Percentiles rank a stretch among this genome's conserved stretches.
phyloP scores from a whole-genome alignment of 2,888 invertebrate species.

The Drosophila acutilabella region DNA sequence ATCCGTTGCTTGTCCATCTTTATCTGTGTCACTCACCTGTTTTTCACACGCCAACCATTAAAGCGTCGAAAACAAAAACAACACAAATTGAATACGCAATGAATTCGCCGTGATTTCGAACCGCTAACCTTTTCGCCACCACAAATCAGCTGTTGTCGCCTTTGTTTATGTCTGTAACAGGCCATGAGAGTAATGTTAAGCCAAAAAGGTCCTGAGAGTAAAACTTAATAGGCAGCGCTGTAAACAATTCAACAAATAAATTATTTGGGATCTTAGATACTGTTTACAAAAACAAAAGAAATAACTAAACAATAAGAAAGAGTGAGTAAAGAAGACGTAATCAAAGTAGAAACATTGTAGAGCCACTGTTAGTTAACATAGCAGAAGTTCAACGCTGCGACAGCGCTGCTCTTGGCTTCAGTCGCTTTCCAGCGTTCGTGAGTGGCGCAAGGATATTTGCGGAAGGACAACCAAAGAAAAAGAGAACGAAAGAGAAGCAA shows the following conservation, averaged over 20 bases:
- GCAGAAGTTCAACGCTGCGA: neutral
- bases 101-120: constrained; percentile 56
- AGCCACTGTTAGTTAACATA: constrained; percentile 41
- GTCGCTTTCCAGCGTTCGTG: constrained; percentile 63
- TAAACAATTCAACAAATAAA: neutral
- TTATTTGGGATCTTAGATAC: neutral
- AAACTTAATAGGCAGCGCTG: constrained; percentile 2
- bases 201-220: constrained; percentile 13
- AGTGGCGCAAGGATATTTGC: constrained; percentile 54
- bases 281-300: neutral
- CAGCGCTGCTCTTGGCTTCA: constrained; percentile 32
- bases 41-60: constrained; percentile 51
- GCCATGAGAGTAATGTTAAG: constrained; percentile 20
- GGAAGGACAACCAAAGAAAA: constrained; percentile 5
- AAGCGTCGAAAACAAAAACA: constrained; percentile 44
- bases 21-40: constrained; percentile 75
- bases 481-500: neutral
- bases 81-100: constrained; percentile 28
- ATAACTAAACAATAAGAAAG: neutral
- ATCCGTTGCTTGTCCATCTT: constrained; percentile 56
- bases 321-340: neutral
- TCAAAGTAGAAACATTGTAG: too few species aligned
- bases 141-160: constrained; percentile 48
- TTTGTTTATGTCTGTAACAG: constrained; percentile 51
- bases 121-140: constrained; percentile 11